Base-by-base conservation (phyloP, 2,797 vertebrate species). In the Enteromius radiatus region DNA sequence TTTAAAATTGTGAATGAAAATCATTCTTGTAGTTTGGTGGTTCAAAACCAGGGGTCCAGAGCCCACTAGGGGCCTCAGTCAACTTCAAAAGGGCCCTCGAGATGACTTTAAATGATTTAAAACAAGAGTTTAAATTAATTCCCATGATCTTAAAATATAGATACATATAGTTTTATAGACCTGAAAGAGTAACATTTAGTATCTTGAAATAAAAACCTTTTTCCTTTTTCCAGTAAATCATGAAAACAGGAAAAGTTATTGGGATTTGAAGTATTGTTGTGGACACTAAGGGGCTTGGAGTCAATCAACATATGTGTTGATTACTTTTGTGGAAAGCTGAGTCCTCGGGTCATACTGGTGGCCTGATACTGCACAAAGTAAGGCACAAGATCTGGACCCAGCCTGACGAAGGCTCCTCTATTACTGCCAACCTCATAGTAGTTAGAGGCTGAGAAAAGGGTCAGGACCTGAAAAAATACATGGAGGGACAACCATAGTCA, bases 361-460 rank as follows among this genome's bases (percentile, higher is more conserved):
- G 96, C 95, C 93, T 97, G 97, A 89, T 97, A 99, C 89, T 98
- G 97, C 87, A 98, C 89, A 38, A 99, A 88, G 88, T 98, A 96
- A 68, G 97, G 97, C 73, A 94, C 87, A 6, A 99, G 93, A 89
- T 97, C 93, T 0, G 96, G 96, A 59, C 97, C 97, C 90, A 99
- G 81, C 86, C 96, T 97, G 83, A 99, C 93, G 0, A 97, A 98
- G 63, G 98, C 98, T 59, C 97, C 98, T 86, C 96, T 94, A 92
- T 99, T 99, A 88, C 98, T 99, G 84, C 97, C 98, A 77, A 96
- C 92, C 26, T 97, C 96, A 0, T 99, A 99, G 90, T 99, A 99
- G 89, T 99, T 99, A 8, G 98, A 95, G 67, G 94, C 94, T 31
- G 94, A 95, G 87, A 95, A 95, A 86, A 95, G 87, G 17, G 94